These are phyloP conservation scores for Frankliniella intonsa DNA, from an alignment of 2,888 invertebrate species.

Conservation along the genomic window DNA sequence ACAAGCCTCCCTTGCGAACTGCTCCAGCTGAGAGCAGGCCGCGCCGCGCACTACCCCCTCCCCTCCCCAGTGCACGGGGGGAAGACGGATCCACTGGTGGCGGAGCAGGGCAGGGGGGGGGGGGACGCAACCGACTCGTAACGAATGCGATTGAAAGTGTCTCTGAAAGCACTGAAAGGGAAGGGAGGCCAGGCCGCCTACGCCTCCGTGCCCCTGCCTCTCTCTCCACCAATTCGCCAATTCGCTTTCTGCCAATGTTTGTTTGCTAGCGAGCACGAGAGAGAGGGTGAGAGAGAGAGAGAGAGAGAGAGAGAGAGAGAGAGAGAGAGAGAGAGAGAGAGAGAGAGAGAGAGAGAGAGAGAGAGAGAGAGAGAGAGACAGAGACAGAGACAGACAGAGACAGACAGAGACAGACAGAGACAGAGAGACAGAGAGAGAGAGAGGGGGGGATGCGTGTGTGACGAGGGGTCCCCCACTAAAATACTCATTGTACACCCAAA, in stretches of 20 bases:
- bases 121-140: neutral
- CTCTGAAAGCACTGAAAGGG: neutral
- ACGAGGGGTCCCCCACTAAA: no score
- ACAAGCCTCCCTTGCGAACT: neutral
- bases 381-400: no score
- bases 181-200: neutral
- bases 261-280: neutral
- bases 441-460: no score
- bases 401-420: no score
- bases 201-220: no score
- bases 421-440: no score
- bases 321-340: constrained; percentile 15
- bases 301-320: constrained; percentile 11
- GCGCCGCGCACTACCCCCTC: neutral
- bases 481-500: no score
- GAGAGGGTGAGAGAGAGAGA: neutral
- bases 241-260: neutral
- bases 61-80: neutral
- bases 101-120: no score
- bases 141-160: constrained; percentile 10
- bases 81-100: neutral
- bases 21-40: neutral
- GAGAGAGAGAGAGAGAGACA: neutral
- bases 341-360: constrained; percentile 15
- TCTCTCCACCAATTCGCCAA: no score